A percentile compares a stretch with the other conserved stretches of the same genome.
Evolutionary conservation across 37 sponge, comb jelly and placozoan species (phyloP).

Genomic region (Amphimedon queenslandica): DNA sequence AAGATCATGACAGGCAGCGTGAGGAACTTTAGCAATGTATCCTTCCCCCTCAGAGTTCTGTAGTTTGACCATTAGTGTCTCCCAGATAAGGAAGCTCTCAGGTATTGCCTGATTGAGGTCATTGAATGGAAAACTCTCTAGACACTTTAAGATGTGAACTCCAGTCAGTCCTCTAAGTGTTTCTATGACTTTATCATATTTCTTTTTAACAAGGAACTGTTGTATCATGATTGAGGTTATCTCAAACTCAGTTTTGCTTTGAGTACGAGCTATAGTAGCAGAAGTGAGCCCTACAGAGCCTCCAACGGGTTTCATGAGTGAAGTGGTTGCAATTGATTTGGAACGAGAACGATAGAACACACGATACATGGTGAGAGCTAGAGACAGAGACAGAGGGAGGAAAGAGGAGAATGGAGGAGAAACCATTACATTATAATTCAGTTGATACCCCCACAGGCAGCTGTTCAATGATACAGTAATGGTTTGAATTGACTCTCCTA

Average conservation of each 20-base stretch:
- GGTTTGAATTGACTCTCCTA: no score
- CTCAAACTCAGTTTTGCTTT: slow-evolving; percentile 20
- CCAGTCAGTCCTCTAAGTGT: slow-evolving; percentile 26
- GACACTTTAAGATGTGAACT: slow-evolving; percentile 40
- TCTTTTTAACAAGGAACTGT: slow-evolving; percentile 35
- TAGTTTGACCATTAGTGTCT: slow-evolving; percentile 58
- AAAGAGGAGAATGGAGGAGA: no score
- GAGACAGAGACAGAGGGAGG: no score
- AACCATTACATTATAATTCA: no score
- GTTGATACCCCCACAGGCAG: no score
- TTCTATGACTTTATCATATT: slow-evolving; percentile 42
- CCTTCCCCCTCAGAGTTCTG: slow-evolving; percentile 62
- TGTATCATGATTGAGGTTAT: slow-evolving; percentile 42
- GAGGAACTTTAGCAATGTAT: slow-evolving; percentile 61
- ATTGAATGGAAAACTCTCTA: slow-evolving; percentile 65
- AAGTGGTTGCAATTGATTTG: no score
- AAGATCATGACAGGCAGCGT: slow-evolving; percentile 59
- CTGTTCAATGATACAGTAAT: no score
- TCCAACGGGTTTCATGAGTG: no score
- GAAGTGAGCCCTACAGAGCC: no score
- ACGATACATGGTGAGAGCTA: no score
- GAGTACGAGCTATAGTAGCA: not conserved
- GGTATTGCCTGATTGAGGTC: slow-evolving; percentile 51
- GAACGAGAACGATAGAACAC: no score
- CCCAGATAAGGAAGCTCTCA: slow-evolving; percentile 61